phyloP scores from a whole-genome alignment of 2,888 invertebrate genomes.

The Drosophila prolongata region DNA sequence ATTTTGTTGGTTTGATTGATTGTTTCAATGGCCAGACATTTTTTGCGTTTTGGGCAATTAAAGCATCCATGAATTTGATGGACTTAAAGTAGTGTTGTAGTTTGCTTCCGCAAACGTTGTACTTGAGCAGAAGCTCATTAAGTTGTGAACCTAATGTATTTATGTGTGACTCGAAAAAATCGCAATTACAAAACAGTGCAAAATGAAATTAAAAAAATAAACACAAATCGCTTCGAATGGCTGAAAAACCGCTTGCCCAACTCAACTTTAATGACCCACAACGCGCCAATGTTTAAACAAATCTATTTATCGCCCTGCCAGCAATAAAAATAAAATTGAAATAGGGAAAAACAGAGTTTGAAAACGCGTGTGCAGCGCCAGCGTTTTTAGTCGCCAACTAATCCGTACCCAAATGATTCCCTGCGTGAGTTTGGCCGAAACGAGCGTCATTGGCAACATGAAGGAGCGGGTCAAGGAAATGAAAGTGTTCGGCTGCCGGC shows the following conservation, averaged over 20 bases:
- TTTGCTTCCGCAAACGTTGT: slow-evolving; percentile 46
- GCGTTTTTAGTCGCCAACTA: slow-evolving; percentile 6
- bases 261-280: slow-evolving; percentile 19
- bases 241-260: slow-evolving; percentile 13
- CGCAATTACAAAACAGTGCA: slow-evolving; percentile 27
- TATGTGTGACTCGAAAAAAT: slow-evolving; percentile 15
- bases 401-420: slow-evolving; percentile 83
- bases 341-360: slow-evolving; percentile 13
- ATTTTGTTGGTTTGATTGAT: slow-evolving; percentile 35
- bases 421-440: slow-evolving; percentile 85
- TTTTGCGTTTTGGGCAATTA: slow-evolving; percentile 32
- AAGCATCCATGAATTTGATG: slow-evolving; percentile 32
- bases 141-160: slow-evolving; percentile 8
- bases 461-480: slow-evolving; percentile 86
- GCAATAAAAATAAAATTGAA: slow-evolving; percentile 20
- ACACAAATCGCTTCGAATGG: slow-evolving; percentile 33
- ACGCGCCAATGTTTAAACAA: slow-evolving; percentile 14
- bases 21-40: slow-evolving; percentile 30
- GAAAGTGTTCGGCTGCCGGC: slow-evolving; percentile 85
- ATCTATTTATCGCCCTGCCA: slow-evolving; percentile 18
- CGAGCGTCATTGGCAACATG: slow-evolving; percentile 85
- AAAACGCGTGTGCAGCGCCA: slow-evolving; percentile 24
- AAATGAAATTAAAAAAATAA: not conserved
- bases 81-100: slow-evolving; percentile 31
- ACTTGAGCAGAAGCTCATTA: slow-evolving; percentile 43